Percentiles rank a stretch among this genome's conserved stretches.
These are phyloP conservation scores for Melanogrammus aeglefinus DNA, from an alignment of 2,797 vertebrate genomes.

Conservation along the genomic window DNA sequence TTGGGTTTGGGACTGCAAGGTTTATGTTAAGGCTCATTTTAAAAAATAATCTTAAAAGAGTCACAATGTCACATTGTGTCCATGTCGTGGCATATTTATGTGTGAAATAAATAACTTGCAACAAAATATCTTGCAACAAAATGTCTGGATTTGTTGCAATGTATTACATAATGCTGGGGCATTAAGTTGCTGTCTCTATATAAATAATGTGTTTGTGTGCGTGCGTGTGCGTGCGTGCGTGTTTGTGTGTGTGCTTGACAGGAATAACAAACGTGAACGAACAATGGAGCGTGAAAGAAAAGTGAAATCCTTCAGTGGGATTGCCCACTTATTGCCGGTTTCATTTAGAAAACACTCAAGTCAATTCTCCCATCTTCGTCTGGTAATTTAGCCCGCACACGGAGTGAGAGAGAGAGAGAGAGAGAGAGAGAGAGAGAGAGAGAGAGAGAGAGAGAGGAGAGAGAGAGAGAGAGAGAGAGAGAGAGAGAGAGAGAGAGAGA, in stretches of 20 bases:
- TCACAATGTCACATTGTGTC: not conserved
- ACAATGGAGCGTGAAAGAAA: not conserved
- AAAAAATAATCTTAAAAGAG: not conserved
- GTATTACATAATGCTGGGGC: not conserved
- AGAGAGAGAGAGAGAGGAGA: slow-evolving; percentile 12
- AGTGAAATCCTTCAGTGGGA: not conserved
- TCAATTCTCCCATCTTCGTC: not conserved
- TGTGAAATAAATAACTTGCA: not conserved
- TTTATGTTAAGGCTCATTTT: not conserved
- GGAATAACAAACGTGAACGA: not conserved
- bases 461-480: not conserved
- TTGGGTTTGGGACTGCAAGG: not conserved
- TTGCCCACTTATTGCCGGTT: not conserved
- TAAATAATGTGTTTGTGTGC: not conserved
- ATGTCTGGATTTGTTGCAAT: not conserved
- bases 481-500: not conserved
- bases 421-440: not conserved
- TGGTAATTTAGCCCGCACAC: not conserved
- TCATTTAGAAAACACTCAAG: slow-evolving; percentile 4
- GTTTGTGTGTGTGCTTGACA: not conserved
- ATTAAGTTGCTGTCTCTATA: not conserved
- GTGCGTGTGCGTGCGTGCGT: not conserved
- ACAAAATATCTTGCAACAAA: not conserved
- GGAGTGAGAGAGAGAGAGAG: slow-evolving; percentile 1
- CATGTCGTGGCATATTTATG: not conserved